Base-by-base conservation (phyloP, 2,888 invertebrate species). In the Dicycla oo region DNA sequence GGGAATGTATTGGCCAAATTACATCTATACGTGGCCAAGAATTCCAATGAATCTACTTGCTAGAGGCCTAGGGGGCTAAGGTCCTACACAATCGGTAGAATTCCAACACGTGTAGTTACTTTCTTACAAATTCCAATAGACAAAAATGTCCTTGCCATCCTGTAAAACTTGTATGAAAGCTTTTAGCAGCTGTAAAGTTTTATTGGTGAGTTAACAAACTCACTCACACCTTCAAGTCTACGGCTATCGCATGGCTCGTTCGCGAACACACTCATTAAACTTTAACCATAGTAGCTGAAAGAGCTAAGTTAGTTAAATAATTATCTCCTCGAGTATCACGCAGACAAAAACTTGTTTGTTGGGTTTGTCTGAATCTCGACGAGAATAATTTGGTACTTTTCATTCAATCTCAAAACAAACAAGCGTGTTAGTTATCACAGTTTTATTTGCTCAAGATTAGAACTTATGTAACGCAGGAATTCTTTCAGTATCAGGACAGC, bases 1-100 rank as follows among this genome's bases (percentile, higher is more conserved):
- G 61, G 49, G 47, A 70, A 75, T 87, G 84, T 82, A 84, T 84
- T 86, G 78, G 69, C 57, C 38, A 76, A 82, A 86, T 80, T 79
- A 73, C 68, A 64, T 69, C 45, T 20, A 61, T 62, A 54, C 38
- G 71, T 80, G 70, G 56, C 71, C 71, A 77, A 65, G 74, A 75
- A 78, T 77, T 69, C 69, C 75, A 75, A 75, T 70, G 70, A 73
- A 68, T 74, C 64, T 51, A 57, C 64, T 73, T 64, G 57, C 58
- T 57, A 68, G 15, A 58, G 34, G 56, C 38, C 57, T 53, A 68
- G 15, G 62, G 34, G 56, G 45, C 57, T 53, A 38, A 58, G 54
- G 45, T 63, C 47, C 15, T n/a, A 18, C 57, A 26, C 15, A 23
- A 47, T 30, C 20, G 10, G 15, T 7, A 13, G 6, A 53, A 45